Percentiles rank a stretch among this genome's conserved stretches.
phyloP scores from a whole-genome alignment of 2,113 vertebrate genomes.

The Equus quagga region DNA sequence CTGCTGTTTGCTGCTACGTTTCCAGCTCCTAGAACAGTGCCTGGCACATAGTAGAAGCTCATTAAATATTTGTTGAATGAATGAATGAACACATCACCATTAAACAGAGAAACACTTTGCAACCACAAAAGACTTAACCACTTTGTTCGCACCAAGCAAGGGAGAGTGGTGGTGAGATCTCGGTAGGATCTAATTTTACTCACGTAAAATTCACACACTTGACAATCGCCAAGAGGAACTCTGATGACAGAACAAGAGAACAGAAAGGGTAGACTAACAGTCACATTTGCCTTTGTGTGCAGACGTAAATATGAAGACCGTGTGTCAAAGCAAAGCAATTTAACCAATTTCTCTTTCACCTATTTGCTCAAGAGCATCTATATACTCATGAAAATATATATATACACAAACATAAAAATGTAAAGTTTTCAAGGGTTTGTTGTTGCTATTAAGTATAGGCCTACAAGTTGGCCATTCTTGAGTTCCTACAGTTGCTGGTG shows the following conservation, averaged over 20 bases:
- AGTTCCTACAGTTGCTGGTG: neutral
- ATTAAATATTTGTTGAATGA: constrained; percentile 85
- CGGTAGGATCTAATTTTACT: constrained; percentile 1
- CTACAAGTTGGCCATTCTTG: neutral
- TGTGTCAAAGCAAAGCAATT: constrained; percentile 14
- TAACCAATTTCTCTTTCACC: constrained; percentile 28
- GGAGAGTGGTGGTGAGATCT: constrained; percentile 19
- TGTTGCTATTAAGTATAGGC: neutral
- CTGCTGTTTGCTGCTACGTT: neutral
- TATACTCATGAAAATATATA: neutral
- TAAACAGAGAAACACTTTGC: constrained; percentile 72
- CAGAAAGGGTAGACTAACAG: constrained; percentile 70
- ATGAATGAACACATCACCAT: constrained; percentile 82
- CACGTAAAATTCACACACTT: constrained; percentile 61
- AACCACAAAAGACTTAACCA: constrained; percentile 67
- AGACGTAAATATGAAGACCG: constrained; percentile 57
- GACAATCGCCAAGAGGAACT: constrained; percentile 67
- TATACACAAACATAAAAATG: neutral
- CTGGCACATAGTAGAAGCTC: constrained; percentile 82
- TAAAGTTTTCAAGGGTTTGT: neutral
- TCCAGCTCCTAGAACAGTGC: constrained; percentile 68
- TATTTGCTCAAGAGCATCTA: constrained; percentile 18
- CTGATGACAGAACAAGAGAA: constrained; percentile 67
- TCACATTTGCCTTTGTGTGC: constrained; percentile 60
- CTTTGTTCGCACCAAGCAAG: constrained; percentile 44